Percentiles rank a stretch among this genome's conserved stretches.
Evolutionary conservation across 2,113 vertebrate species (phyloP).

Genomic region (Arizona elegans): DNA sequence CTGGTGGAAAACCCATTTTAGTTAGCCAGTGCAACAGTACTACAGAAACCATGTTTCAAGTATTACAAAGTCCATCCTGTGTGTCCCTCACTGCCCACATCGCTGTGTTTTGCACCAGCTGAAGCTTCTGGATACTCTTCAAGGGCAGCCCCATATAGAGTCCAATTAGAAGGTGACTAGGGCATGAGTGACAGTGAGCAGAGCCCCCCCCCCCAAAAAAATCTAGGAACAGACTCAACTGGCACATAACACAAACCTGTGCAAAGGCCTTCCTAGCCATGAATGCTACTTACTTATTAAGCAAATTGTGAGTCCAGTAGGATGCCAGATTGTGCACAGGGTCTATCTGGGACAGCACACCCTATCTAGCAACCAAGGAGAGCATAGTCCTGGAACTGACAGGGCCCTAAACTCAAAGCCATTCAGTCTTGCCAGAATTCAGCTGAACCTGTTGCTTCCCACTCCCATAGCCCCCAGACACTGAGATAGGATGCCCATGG

Average conservation of each 20-base stretch:
- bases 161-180: neutral
- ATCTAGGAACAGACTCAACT: neutral
- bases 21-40: neutral
- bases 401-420: neutral
- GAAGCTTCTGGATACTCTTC: neutral
- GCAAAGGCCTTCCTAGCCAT: neutral
- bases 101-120: neutral
- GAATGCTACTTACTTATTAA: neutral
- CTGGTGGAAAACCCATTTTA: neutral
- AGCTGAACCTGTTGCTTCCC: neutral
- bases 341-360: neutral
- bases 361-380: neutral
- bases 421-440: neutral
- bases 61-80: neutral
- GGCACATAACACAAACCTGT: neutral
- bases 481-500: neutral
- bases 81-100: neutral
- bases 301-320: neutral
- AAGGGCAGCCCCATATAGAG: neutral
- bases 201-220: neutral
- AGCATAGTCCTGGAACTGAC: neutral
- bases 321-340: neutral
- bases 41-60: neutral
- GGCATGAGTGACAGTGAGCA: neutral
- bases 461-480: neutral